Conservation (phyloP, 2,888 invertebrate genomes). For the Meandrusa payeni region DNA sequence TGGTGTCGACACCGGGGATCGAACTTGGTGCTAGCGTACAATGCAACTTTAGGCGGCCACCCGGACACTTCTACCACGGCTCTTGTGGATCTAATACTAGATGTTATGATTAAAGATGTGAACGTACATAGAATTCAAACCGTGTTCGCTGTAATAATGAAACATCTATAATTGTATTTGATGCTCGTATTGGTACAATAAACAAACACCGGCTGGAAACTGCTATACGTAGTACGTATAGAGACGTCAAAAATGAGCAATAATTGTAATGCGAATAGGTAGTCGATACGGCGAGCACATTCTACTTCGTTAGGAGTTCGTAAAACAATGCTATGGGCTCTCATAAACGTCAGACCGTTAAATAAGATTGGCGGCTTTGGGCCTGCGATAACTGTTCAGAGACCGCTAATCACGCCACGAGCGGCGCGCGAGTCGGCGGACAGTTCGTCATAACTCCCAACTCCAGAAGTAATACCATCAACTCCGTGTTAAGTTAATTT, state of each 20-base stretch:
- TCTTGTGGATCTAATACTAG: no score
- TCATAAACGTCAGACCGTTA: constrained; percentile 55
- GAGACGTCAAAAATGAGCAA: constrained; percentile 15
- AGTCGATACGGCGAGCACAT: constrained; percentile 22
- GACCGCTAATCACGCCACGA: constrained; percentile 65
- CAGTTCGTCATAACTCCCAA: constrained; percentile 77
- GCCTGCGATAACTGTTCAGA: constrained; percentile 65
- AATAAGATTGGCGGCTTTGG: constrained; percentile 50
- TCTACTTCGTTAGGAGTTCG: constrained; percentile 29
- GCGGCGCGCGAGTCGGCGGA: constrained; percentile 55
- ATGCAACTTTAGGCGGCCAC: no score
- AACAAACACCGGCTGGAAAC: neutral
- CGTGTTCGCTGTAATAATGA: no score
- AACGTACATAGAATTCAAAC: no score
- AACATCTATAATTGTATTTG: no score
- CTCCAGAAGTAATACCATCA: constrained; percentile 80
- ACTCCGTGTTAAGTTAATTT: constrained; percentile 81
- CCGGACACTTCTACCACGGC: no score
- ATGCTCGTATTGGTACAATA: no score
- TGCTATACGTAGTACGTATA: constrained; percentile 5
- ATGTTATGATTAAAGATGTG: no score
- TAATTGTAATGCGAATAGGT: constrained; percentile 21
- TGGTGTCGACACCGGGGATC: no score
- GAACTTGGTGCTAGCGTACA: no score
- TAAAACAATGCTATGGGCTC: constrained; percentile 50